phyloP scores from a whole-genome alignment of 2,113 vertebrate genomes.

The Zapus hudsonius region DNA sequence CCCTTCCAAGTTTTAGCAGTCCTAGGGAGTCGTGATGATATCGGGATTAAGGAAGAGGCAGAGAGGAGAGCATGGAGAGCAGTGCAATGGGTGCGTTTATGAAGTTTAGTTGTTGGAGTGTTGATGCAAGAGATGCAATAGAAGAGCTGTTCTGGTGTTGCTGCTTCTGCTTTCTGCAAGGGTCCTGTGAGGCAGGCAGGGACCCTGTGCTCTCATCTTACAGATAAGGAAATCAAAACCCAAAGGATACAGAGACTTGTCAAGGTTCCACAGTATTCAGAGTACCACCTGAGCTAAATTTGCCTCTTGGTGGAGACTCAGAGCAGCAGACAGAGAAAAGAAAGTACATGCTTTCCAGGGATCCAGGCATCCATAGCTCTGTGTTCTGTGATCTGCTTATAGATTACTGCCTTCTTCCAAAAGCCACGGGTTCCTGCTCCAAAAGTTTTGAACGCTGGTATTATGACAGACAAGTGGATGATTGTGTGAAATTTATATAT shows the following conservation, averaged over 20 bases:
- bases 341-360: background rate
- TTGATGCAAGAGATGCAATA: background rate
- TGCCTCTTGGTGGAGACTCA: background rate
- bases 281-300: background rate
- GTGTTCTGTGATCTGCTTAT: background rate
- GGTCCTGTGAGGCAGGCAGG: background rate
- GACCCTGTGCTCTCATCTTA: background rate
- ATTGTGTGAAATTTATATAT: constrained; percentile 87
- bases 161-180: background rate
- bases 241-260: too few species aligned
- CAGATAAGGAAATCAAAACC: background rate
- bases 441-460: constrained; percentile 85
- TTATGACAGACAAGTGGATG: constrained; percentile 74
- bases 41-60: background rate
- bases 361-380: background rate
- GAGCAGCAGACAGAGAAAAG: background rate
- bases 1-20: background rate
- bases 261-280: background rate
- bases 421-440: constrained; percentile 84
- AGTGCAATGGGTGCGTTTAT: background rate
- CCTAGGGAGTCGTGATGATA: background rate
- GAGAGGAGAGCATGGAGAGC: background rate
- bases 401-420: constrained; percentile 84
- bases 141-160: background rate
- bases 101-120: background rate